Percentiles rank a stretch among this genome's conserved stretches.
These are phyloP conservation scores for Elysia crispata DNA, from an alignment of 2,888 invertebrate species.

Conservation along the genomic window DNA sequence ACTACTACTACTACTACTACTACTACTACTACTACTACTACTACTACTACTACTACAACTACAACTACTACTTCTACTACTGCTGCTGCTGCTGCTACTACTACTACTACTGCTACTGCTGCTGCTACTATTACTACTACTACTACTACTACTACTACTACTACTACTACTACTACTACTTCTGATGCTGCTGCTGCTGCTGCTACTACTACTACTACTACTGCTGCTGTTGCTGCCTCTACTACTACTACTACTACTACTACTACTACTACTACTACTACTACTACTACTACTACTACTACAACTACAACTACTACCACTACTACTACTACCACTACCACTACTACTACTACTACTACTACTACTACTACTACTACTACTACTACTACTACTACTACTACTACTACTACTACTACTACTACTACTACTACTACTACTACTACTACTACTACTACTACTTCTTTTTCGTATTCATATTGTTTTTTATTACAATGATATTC, in stretches of 20 bases:
- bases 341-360: conserved; percentile 50
- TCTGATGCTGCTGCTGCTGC: too few species aligned
- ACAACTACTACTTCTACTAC: conserved; percentile 43
- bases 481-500: neutral
- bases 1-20: conserved; percentile 49
- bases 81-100: conserved; percentile 29
- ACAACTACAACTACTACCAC: conserved; percentile 5
- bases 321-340: conserved; percentile 26
- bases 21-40: conserved; percentile 47
- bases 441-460: conserved; percentile 49
- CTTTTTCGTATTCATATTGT: conserved; percentile 54
- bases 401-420: conserved; percentile 42
- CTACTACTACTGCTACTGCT: too few species aligned
- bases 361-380: conserved; percentile 49
- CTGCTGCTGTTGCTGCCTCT: conserved; percentile 26
- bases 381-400: conserved; percentile 48
- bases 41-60: conserved; percentile 45
- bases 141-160: too few species aligned
- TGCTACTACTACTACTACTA: too few species aligned
- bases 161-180: too few species aligned
- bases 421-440: conserved; percentile 44
- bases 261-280: conserved; percentile 2
- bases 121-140: neutral
- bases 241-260: conserved; percentile 19
- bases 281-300: neutral